Conservation (phyloP, 2,888 invertebrate species). For the Melinopterus prodromus region DNA sequence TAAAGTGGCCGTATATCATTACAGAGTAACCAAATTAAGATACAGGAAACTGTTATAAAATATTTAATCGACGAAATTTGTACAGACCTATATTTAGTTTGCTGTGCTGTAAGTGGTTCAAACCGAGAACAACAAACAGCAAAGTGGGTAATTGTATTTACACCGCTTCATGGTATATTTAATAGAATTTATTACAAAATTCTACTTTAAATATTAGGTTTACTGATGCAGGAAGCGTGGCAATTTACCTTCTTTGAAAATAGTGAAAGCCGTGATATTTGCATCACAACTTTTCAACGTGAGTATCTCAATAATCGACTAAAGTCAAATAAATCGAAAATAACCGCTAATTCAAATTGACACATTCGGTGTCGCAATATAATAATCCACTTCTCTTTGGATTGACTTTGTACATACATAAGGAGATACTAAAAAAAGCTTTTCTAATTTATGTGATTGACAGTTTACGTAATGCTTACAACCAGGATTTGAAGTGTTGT, state of each 20-base stretch:
- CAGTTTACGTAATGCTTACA: neutral
- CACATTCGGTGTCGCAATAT: neutral
- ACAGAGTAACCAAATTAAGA: no score
- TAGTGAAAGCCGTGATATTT: neutral
- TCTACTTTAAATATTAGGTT: neutral
- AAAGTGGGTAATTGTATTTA: neutral
- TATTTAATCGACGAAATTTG: no score
- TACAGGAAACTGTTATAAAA: no score
- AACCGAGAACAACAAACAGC: neutral
- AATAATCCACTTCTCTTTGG: no score
- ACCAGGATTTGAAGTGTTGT: neutral
- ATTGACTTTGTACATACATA: no score
- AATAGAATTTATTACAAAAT: neutral
- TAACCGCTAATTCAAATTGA: neutral
- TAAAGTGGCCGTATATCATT: no score
- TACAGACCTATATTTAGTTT: neutral
- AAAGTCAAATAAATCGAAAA: neutral
- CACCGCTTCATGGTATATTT: neutral
- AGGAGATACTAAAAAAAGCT: neutral
- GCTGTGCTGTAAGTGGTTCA: neutral
- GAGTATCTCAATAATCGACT: no score
- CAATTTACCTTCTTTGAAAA: neutral
- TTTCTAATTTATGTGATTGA: conserved; percentile 5
- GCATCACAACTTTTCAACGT: no score
- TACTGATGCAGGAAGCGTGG: neutral